phyloP scores from a whole-genome alignment of 1,140 invertebrate species.

The Drosophila teissieri region DNA sequence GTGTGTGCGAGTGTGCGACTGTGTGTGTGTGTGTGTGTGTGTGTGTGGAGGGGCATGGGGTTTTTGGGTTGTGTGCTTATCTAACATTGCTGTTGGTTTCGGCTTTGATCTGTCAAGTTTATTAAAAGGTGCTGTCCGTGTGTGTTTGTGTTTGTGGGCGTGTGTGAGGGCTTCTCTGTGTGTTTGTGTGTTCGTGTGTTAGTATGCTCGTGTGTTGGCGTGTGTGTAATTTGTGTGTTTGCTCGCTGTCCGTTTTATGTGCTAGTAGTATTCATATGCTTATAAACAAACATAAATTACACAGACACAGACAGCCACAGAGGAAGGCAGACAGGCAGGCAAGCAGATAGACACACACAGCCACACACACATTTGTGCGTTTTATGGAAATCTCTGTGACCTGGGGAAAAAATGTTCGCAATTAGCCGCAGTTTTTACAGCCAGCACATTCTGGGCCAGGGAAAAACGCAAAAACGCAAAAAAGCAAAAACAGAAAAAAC shows the following conservation, averaged over 20 bases:
- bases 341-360: slow-evolving; percentile 1
- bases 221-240: slow-evolving; percentile 50
- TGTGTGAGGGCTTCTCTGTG: slow-evolving; percentile 1
- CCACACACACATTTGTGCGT: slow-evolving; percentile 28
- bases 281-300: slow-evolving; percentile 81
- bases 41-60: slow-evolving; percentile 1
- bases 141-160: background rate
- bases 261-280: slow-evolving; percentile 63
- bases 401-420: slow-evolving; percentile 58
- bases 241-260: slow-evolving; percentile 45
- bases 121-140: slow-evolving; percentile 52
- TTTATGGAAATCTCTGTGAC: slow-evolving; percentile 70
- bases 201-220: slow-evolving; percentile 23
- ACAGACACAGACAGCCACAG: slow-evolving; percentile 50
- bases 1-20: no score
- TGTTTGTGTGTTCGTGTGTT: slow-evolving; percentile 17
- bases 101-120: slow-evolving; percentile 58
- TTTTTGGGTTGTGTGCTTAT: slow-evolving; percentile 26
- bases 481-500: background rate
- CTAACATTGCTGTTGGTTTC: slow-evolving; percentile 45
- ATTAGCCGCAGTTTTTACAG: slow-evolving; percentile 72
- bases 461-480: background rate
- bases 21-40: background rate
- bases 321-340: background rate
- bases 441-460: slow-evolving; percentile 6